Base-by-base conservation (phyloP, 2,888 invertebrate species). In the Euplexia lucipara region DNA sequence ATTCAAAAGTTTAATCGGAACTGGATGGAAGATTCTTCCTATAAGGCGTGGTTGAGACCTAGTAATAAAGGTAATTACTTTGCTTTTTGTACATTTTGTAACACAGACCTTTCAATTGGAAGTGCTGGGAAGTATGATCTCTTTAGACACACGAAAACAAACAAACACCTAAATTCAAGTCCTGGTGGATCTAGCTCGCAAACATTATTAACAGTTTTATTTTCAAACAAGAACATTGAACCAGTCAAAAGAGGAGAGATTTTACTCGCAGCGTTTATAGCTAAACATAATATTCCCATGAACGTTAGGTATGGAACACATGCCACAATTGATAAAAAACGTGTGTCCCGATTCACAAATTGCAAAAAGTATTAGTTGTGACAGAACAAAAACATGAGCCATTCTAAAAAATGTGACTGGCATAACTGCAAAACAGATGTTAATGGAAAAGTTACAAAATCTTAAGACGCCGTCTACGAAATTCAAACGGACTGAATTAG, bases 331-430 rank as follows among this genome's bases (percentile, higher is more conserved):
- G 9, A 20, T 58, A 39, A 35, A 35, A 49, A 37, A 22, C n/a
- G 51, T 51, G 10, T 45, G 45, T 45, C 45, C 45, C 8, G 45
- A 45, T 45, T 45, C 26, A 30, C 45, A 30, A 30, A 45, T 45
- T 9, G 22, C 44, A 45, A 22, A 45, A 39, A 42, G 12, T 20
- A 42, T 42, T 42, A 42, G 39, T 41, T 53, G 41, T 14, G 32
- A 39, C 30, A 37, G 75, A 37, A 78, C 75, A 39, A 78, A 75
- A 58, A 61, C 69, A n/a, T 63, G 63, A 32, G 53, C 45, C 26
- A 67, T 74, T 14, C 16, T 66, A 14, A 66, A 48, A 61, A 63
- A 59, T 62, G 71, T 77, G 4, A 65, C 67, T 7, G 74, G 74
- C 39, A 39, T 32, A 49, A 59, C 59, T 20, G 71, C 34, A 51